Percentiles rank a stretch among this genome's conserved stretches.
Evolutionary conservation across 2,888 invertebrate genomes (phyloP).

Genomic region (Yponomeuta sedellus): DNA sequence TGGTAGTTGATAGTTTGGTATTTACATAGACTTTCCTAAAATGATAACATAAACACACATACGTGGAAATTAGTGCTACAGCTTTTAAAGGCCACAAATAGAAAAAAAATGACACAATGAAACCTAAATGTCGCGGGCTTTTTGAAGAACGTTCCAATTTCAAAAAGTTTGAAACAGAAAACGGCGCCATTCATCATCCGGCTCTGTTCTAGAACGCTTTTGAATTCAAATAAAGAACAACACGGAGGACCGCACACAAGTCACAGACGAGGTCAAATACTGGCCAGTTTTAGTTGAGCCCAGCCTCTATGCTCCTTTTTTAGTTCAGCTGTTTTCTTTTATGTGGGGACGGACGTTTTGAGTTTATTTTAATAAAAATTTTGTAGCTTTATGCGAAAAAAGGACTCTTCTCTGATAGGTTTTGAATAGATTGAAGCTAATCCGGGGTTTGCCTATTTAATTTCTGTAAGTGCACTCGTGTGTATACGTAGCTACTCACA

Average conservation of each 20-base stretch:
- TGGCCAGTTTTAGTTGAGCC: background rate
- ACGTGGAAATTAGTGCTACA: too few species aligned
- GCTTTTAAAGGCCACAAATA: too few species aligned
- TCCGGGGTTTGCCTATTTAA: too few species aligned
- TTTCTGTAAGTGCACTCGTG: too few species aligned
- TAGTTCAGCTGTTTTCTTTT: background rate
- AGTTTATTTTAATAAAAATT: background rate
- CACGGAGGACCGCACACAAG: slow-evolving; percentile 18
- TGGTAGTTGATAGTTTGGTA: too few species aligned
- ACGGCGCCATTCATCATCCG: slow-evolving; percentile 28
- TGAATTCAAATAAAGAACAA: slow-evolving; percentile 54
- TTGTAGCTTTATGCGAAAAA: too few species aligned
- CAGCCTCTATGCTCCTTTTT: background rate
- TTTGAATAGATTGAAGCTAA: too few species aligned
- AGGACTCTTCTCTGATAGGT: too few species aligned
- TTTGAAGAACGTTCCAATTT: slow-evolving; percentile 8
- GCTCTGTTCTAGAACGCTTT: slow-evolving; percentile 45
- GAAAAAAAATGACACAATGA: too few species aligned
- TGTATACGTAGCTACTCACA: too few species aligned
- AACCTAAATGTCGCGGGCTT: too few species aligned
- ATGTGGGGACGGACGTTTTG: background rate
- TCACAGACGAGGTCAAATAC: background rate
- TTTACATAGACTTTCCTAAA: background rate
- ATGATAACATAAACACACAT: background rate
- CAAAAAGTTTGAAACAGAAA: slow-evolving; percentile 17